A percentile compares a stretch with the other conserved stretches of the same genome.
These are phyloP conservation scores for Drepana arcuata DNA, from an alignment of 1,140 invertebrate genomes.

Conservation along the genomic window DNA sequence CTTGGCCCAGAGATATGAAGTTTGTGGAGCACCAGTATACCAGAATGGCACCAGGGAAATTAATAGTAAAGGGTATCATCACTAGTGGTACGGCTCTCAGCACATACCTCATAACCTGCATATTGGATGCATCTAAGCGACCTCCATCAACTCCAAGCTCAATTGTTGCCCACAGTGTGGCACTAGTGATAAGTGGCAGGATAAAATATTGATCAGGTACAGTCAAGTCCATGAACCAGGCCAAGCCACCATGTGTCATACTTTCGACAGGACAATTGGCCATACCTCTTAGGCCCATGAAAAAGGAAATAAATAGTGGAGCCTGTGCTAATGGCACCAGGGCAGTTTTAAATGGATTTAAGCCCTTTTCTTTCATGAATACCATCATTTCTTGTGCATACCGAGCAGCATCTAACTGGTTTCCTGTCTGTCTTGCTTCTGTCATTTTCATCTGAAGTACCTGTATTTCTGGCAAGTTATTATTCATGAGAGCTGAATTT, in stretches of 20 bases:
- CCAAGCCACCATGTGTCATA: slow-evolving; percentile 89
- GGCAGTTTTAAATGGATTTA: slow-evolving; percentile 87
- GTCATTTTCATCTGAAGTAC: slow-evolving; percentile 85
- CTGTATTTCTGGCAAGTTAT: slow-evolving; percentile 86
- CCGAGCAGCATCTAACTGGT: slow-evolving; percentile 82
- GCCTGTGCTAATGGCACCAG: slow-evolving; percentile 87
- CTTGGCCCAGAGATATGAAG: slow-evolving; percentile 89
- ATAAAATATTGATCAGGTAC: slow-evolving; percentile 91
- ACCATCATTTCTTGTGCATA: slow-evolving; percentile 82
- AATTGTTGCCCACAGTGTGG: slow-evolving; percentile 85
- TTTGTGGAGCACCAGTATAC: slow-evolving; percentile 94
- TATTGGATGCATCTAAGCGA: slow-evolving; percentile 74
- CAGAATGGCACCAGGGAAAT: slow-evolving; percentile 91
- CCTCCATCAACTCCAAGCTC: slow-evolving; percentile 88
- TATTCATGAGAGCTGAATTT: slow-evolving; percentile 84
- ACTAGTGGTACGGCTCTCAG: slow-evolving; percentile 84
- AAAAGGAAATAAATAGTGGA: slow-evolving; percentile 93
- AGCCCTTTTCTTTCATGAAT: slow-evolving; percentile 86
- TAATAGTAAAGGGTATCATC: slow-evolving; percentile 88
- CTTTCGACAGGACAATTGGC: slow-evolving; percentile 90
- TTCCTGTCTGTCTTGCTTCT: slow-evolving; percentile 84
- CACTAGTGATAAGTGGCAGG: slow-evolving; percentile 88
- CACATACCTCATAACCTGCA: slow-evolving; percentile 81
- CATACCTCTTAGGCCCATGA: slow-evolving; percentile 88
- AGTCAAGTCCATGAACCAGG: slow-evolving; percentile 95